Evolutionary conservation across 1,140 invertebrate species (phyloP), one percentile per base, ranked within the genome.

Genomic region (Dendrolimus kikuchii): DNA sequence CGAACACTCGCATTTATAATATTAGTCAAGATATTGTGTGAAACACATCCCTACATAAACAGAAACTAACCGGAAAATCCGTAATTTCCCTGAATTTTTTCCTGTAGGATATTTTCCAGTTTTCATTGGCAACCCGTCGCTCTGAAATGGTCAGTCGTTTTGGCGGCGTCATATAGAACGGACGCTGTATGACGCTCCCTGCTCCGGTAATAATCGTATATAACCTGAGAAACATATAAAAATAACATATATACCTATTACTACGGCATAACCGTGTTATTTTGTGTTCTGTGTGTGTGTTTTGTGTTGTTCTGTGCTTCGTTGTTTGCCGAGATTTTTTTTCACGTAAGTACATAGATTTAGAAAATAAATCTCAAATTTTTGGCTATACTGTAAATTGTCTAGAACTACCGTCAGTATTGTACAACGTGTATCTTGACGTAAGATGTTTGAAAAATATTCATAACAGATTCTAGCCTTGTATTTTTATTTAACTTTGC

Each of bases 141-240:
- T 49, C 52, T 51, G 47, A 23, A 57, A 41, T 51, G 62, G 62
- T 60, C 66, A 68, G 66, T 68, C 49, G 49, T 60, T 62, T 65
- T 65, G 59, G 57, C 66, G 66, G 59, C 60, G 57, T 53, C 41
- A 47, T 48, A 49, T 45, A 46, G 58, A 36, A 40, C 56, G 56
- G 51, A 38, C 48, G n/a, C 40, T 6, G 23, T 23, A 45, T 57
- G 54, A 40, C 57, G 57, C 41, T 46, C 36, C 36, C 7, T 39
- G 8, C 39, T 49, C 40, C 37, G 10, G 23, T 38, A 9, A 40
- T 23, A 23, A 23, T 23, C 23, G 23, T 23, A 23, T 23, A 23
- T 23, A 23, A 23, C 23, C 23, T 23, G 23, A 23, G 3, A 23
- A 23, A 23, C 23, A 23, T 23, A 23, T 23, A 23, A 23, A 23